Conservation (phyloP, 2,113 vertebrate species). For the Ancistrus triradiatus region DNA sequence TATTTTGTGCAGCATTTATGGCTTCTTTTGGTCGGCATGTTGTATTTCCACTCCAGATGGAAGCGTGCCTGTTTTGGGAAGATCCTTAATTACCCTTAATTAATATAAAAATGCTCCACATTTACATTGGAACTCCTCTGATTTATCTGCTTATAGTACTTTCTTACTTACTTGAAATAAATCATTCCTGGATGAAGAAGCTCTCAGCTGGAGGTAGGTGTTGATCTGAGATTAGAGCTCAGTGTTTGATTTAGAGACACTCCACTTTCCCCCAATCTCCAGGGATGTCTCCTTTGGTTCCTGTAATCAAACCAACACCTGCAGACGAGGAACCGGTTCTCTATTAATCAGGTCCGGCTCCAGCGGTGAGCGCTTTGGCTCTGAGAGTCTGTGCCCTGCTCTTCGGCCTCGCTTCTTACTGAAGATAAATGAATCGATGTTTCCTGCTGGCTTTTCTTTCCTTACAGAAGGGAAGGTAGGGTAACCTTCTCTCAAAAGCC, state of each 20-base stretch:
- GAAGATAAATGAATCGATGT: not conserved
- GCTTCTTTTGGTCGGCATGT: too few species aligned
- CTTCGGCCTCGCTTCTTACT: not conserved
- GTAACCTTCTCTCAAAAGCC: too few species aligned
- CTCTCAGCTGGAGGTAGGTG: not conserved
- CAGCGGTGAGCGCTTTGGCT: not conserved
- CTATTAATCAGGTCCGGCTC: conserved; percentile 7
- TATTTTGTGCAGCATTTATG: too few species aligned
- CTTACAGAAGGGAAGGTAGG: too few species aligned
- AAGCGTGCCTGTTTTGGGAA: too few species aligned
- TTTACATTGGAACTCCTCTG: too few species aligned
- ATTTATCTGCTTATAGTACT: too few species aligned
- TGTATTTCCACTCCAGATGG: too few species aligned
- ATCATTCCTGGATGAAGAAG: not conserved
- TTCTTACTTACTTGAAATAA: too few species aligned
- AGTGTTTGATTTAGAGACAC: conserved; percentile 16
- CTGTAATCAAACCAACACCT: conserved; percentile 16
- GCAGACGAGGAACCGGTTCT: not conserved
- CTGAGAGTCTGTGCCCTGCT: not conserved
- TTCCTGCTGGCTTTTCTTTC: not conserved
- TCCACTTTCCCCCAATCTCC: conserved; percentile 10
- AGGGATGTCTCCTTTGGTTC: conserved; percentile 12
- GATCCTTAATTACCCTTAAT: too few species aligned
- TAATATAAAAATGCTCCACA: too few species aligned
- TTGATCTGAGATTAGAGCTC: not conserved